Base-by-base conservation (phyloP, 2,113 vertebrate species). In the Chascanopsetta lugubris region DNA sequence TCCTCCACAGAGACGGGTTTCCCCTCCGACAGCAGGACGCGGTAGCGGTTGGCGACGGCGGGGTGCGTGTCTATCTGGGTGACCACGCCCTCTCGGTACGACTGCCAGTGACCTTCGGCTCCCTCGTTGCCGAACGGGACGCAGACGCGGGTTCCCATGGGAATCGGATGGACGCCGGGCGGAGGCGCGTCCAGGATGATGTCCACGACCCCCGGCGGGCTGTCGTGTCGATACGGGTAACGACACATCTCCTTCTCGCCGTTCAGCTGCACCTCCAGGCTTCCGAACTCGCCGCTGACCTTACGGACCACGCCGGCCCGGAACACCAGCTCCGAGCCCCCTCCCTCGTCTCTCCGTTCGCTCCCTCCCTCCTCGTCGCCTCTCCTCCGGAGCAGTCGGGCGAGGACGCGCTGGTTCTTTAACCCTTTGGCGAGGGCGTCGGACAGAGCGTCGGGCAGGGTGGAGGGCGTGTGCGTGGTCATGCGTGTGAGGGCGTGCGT, bases 381-480 rank as follows among this genome's bases (percentile, higher is more conserved):
- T 84, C 46, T 78, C 58, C 67, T 83, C 34, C 80, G 70, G 42
- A 72, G 87, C 88, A 82, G 89, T 26, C 93, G 90, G 0, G 94
- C 95, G 5, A 97, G 85, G 25, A 96, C 89, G 8, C 94, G 92
- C 78, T 97, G 94, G 53, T 94, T 94, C 73, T 94, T 93, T 24
- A 96, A 68, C 27, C 93, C 93, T 79, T 90, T 92, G 48, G 94
- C 87, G 42, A 94, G 74, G 79, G 89, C 82, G 38, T 93, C 68
- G n/a, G 93, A 82, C 51, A 93, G 66, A 0, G 89, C 82, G 2
- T 89, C 84, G 0, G 90, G 66, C 26, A 93, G 79, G 45, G 78
- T 60, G 47, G 65, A 27, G 0, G 56, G 32, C 53, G 9, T 42
- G 17, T 46, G 75, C 10, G 61, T 36, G 4, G 46, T 72, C n/a